phyloP scores from a whole-genome alignment of 2,888 invertebrate genomes.

The Xestia sexstrigata region DNA sequence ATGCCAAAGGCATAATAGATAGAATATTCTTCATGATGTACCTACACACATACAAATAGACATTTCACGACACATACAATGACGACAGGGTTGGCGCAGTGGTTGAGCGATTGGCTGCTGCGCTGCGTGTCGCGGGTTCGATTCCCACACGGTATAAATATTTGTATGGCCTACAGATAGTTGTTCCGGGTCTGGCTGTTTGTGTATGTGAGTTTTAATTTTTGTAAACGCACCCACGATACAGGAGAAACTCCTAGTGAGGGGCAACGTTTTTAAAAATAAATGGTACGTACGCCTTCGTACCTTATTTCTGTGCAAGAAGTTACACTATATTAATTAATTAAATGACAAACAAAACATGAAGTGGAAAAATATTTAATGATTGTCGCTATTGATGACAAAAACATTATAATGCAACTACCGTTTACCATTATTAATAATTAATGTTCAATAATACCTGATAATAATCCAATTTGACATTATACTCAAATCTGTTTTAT shows the following conservation, averaged over 20 bases:
- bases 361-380: neutral
- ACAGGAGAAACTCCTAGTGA: no score
- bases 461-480: neutral
- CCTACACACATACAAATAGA: neutral
- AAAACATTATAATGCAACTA: neutral
- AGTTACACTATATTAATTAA: neutral
- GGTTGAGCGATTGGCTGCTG: no score
- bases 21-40: neutral
- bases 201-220: no score
- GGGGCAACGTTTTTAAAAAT: no score
- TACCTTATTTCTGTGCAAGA: neutral
- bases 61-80: no score
- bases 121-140: no score
- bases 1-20: neutral
- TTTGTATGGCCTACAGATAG: no score
- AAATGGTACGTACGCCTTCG: no score
- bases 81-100: no score
- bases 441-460: slow-evolving; percentile 23
- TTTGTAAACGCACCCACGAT: no score
- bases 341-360: neutral
- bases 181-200: no score
- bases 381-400: neutral
- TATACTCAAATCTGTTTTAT: neutral
- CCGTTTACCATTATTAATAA: neutral
- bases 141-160: no score